Conservation (phyloP, 2,113 vertebrate species). For the Desmodus rotundus region DNA sequence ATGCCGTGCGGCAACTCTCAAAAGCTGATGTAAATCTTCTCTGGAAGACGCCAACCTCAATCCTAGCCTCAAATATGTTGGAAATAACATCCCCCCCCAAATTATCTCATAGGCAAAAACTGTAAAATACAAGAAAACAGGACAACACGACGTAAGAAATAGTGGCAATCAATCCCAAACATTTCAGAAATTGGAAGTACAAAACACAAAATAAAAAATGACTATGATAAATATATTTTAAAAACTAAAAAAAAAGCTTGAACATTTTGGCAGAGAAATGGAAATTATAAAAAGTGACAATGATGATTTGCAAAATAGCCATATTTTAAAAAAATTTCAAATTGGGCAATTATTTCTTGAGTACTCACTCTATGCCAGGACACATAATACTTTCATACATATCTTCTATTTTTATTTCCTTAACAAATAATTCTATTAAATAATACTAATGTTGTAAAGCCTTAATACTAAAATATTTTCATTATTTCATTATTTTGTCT, state of each 20-base stretch:
- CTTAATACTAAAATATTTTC: slow-evolving; percentile 8
- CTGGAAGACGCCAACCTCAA: not conserved
- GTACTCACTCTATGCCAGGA: not conserved
- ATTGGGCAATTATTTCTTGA: not conserved
- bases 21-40: not conserved
- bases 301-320: not conserved
- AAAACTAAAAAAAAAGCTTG: not conserved
- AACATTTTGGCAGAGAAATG: not conserved
- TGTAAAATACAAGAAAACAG: not conserved
- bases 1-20: not conserved
- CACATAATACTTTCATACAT: not conserved
- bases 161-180: not conserved
- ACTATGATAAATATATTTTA: not conserved
- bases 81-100: not conserved
- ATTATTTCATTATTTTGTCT: not conserved
- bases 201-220: not conserved
- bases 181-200: not conserved
- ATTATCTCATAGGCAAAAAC: not conserved
- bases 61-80: not conserved
- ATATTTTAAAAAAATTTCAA: not conserved
- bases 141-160: not conserved
- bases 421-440: not conserved
- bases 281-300: not conserved
- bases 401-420: not conserved
- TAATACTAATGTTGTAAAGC: not conserved